Evolutionary conservation across 2,113 vertebrate genomes (phyloP).

Genomic region (Megaleporinus macrocephalus): DNA sequence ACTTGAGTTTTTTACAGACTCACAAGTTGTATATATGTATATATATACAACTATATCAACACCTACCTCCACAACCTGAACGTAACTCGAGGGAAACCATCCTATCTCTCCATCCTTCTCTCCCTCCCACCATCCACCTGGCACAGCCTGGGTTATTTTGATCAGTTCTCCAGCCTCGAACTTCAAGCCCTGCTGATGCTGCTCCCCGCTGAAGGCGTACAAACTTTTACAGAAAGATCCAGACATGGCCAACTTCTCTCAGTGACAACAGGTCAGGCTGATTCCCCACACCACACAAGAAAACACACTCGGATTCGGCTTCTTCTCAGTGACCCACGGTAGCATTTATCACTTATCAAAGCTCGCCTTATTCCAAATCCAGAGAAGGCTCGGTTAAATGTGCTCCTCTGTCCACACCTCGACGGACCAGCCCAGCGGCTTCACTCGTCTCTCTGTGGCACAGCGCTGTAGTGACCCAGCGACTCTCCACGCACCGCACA

Average conservation of each 20-base stretch:
- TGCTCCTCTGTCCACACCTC: not conserved
- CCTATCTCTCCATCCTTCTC: constrained; percentile 89
- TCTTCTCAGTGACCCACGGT: not conserved
- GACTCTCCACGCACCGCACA: not conserved
- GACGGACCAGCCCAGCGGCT: not conserved
- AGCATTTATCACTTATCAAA: not conserved
- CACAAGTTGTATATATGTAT: too few relatives aligned
- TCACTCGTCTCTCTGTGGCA: not conserved
- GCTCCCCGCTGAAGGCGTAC: constrained; percentile 90
- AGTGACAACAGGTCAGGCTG: not conserved
- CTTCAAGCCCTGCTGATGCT: constrained; percentile 89
- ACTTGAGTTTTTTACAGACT: too few relatives aligned
- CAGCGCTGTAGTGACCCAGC: not conserved
- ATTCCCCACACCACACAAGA: not conserved
- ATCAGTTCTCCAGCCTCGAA: constrained; percentile 91
- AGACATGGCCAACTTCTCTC: constrained; percentile 67
- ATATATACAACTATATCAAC: not conserved
- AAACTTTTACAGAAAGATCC: constrained; percentile 85
- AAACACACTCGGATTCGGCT: not conserved
- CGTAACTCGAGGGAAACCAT: constrained; percentile 96
- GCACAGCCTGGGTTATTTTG: constrained; percentile 85
- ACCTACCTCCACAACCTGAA: constrained; percentile 92
- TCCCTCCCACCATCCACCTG: constrained; percentile 97
- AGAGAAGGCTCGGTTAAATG: not conserved
- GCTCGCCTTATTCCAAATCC: not conserved